These are phyloP conservation scores for Maccullochella peelii DNA, from an alignment of 2,113 vertebrate genomes.

Conservation along the genomic window DNA sequence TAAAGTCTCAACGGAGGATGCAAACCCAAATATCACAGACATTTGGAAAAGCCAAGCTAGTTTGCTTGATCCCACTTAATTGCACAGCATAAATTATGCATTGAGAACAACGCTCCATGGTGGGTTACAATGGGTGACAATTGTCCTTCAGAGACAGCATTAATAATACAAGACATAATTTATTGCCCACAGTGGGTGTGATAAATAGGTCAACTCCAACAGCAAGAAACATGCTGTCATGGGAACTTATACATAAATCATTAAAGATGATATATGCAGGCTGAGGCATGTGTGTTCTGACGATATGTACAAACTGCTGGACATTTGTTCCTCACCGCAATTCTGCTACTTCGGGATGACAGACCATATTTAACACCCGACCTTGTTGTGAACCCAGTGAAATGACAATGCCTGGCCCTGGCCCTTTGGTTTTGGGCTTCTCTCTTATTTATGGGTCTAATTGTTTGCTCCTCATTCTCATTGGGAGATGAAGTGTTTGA, in stretches of 20 bases:
- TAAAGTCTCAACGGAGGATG: not conserved
- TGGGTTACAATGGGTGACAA: slow-evolving; percentile 29
- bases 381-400: slow-evolving; percentile 63
- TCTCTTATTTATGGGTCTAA: slow-evolving; percentile 65
- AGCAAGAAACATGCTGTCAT: slow-evolving; percentile 43
- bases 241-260: slow-evolving; percentile 40
- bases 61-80: slow-evolving; percentile 52
- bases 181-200: slow-evolving; percentile 38
- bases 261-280: slow-evolving; percentile 30
- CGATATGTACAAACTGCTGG: not conserved
- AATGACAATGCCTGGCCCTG: slow-evolving; percentile 35
- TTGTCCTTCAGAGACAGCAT: slow-evolving; percentile 53
- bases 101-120: slow-evolving; percentile 29
- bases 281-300: slow-evolving; percentile 7
- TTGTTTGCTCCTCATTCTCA: slow-evolving; percentile 57
- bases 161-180: slow-evolving; percentile 62
- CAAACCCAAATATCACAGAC: slow-evolving; percentile 27
- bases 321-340: slow-evolving; percentile 7
- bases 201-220: slow-evolving; percentile 63
- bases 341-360: slow-evolving; percentile 14
- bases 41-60: slow-evolving; percentile 30
- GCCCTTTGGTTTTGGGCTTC: slow-evolving; percentile 28
- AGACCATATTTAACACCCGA: slow-evolving; percentile 39
- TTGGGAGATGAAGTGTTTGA: slow-evolving; percentile 58
- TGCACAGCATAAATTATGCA: slow-evolving; percentile 59